Evolutionary conservation across 1,140 invertebrate species (phyloP).

Genomic region (Campoletis sonorensis): DNA sequence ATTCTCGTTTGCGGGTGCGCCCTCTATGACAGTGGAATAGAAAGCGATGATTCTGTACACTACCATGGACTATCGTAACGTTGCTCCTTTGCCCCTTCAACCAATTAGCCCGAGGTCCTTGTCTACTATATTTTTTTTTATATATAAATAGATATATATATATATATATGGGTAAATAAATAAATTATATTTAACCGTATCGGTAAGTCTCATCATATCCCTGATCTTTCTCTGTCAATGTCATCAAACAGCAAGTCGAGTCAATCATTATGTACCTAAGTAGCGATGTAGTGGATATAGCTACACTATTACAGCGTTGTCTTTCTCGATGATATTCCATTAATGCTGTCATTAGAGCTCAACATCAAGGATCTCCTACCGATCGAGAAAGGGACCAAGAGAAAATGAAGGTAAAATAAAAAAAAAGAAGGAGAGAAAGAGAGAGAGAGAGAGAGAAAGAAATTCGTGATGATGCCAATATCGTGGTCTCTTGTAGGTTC

Average conservation of each 20-base stretch:
- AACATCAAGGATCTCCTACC: neutral
- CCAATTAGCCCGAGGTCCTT: constrained; percentile 37
- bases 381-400: constrained; percentile 37
- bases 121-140: neutral
- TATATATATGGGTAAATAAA: too few relatives aligned
- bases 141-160: neutral
- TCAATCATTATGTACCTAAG: constrained; percentile 24
- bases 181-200: neutral
- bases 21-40: constrained; percentile 33
- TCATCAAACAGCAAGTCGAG: constrained; percentile 11
- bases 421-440: constrained; percentile 4
- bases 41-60: constrained; percentile 34
- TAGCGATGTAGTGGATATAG: neutral
- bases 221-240: constrained; percentile 39
- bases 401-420: neutral
- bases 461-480: constrained; percentile 29
- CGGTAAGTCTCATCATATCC: neutral
- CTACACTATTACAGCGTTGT: neutral
- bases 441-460: constrained; percentile 12
- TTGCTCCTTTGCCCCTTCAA: constrained; percentile 30
- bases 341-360: constrained; percentile 48
- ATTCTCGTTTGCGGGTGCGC: constrained; percentile 13
- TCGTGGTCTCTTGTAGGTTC: neutral
- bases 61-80: neutral
- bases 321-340: constrained; percentile 48